These are phyloP conservation scores for Pollenia amentaria DNA, from an alignment of 2,888 invertebrate genomes.

Conservation along the genomic window DNA sequence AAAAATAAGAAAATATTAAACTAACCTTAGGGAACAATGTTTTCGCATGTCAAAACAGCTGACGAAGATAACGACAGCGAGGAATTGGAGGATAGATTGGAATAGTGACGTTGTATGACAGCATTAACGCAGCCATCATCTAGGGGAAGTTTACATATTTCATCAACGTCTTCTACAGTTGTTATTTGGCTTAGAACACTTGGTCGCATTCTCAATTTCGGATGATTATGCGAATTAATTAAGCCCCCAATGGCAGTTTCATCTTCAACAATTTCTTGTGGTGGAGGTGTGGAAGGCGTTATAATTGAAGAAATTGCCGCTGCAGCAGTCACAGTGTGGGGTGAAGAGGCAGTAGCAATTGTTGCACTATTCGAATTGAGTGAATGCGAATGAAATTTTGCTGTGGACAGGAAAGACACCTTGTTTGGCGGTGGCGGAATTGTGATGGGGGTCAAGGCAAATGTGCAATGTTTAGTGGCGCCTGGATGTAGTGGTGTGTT, in stretches of 20 bases:
- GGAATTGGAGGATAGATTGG: slow-evolving; percentile 59
- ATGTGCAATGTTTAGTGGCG: slow-evolving; percentile 81
- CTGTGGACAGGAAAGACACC: slow-evolving; percentile 73
- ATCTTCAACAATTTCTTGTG: slow-evolving; percentile 12
- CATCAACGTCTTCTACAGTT: slow-evolving; percentile 79
- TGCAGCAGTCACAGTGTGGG: slow-evolving; percentile 71
- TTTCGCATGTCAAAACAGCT: slow-evolving; percentile 45
- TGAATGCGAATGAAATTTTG: slow-evolving; percentile 74
- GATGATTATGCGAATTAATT: slow-evolving; percentile 74
- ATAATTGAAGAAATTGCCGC: slow-evolving; percentile 78
- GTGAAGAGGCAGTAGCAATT: slow-evolving; percentile 8
- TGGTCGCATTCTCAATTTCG: slow-evolving; percentile 78
- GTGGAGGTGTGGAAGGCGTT: slow-evolving; percentile 50
- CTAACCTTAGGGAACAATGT: slow-evolving; percentile 66
- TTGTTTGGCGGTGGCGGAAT: slow-evolving; percentile 78
- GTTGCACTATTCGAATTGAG: slow-evolving; percentile 31
- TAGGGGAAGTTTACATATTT: slow-evolving; percentile 69
- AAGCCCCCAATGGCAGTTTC: slow-evolving; percentile 21
- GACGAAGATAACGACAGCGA: slow-evolving; percentile 62
- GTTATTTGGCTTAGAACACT: slow-evolving; percentile 80
- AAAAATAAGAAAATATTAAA: slow-evolving; percentile 9
- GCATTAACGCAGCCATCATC: slow-evolving; percentile 62
- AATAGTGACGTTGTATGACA: slow-evolving; percentile 48
- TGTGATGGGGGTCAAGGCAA: slow-evolving; percentile 81
- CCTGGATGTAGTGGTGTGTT: slow-evolving; percentile 76